Percentiles rank a stretch among this genome's conserved stretches.
phyloP scores from a whole-genome alignment of 2,888 invertebrate species.

The Pilophorus perplexus region DNA sequence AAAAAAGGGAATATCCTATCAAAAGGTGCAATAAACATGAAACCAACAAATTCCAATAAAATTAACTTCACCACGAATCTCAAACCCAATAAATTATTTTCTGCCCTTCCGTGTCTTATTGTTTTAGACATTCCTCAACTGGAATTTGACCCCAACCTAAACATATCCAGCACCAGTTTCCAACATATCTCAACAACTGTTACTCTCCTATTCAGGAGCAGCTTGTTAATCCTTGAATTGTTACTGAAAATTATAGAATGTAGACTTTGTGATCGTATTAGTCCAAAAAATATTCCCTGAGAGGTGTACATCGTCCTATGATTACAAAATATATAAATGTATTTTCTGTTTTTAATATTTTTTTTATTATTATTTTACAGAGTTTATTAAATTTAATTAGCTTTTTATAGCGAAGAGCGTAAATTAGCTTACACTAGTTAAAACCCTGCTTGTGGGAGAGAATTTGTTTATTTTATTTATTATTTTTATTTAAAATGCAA shows the following conservation, averaged over 20 bases:
- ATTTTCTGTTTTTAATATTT: background rate
- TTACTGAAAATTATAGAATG: conserved; percentile 1
- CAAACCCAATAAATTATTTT: no score
- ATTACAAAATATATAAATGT: conserved; percentile 6
- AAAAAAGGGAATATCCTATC: no score
- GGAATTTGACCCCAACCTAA: no score
- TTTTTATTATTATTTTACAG: conserved; percentile 28
- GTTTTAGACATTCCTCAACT: no score
- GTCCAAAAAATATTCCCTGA: background rate
- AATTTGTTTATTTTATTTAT: conserved; percentile 7
- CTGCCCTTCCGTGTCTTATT: no score
- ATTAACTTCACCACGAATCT: no score
- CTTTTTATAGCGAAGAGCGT: conserved; percentile 28
- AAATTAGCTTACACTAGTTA: conserved; percentile 27
- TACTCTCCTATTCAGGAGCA: background rate
- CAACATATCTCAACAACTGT: conserved; percentile 11
- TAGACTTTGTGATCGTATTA: conserved; percentile 6
- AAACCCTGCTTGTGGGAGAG: conserved; percentile 7
- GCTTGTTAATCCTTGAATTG: conserved; percentile 6
- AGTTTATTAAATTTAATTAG: conserved; percentile 24
- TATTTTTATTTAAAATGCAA: conserved; percentile 22
- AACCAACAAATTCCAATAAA: no score
- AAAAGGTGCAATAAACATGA: no score
- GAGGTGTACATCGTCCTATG: background rate
- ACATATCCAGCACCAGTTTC: no score